Evolutionary conservation across 1,140 invertebrate genomes (phyloP).

Genomic region (Musca domestica): DNA sequence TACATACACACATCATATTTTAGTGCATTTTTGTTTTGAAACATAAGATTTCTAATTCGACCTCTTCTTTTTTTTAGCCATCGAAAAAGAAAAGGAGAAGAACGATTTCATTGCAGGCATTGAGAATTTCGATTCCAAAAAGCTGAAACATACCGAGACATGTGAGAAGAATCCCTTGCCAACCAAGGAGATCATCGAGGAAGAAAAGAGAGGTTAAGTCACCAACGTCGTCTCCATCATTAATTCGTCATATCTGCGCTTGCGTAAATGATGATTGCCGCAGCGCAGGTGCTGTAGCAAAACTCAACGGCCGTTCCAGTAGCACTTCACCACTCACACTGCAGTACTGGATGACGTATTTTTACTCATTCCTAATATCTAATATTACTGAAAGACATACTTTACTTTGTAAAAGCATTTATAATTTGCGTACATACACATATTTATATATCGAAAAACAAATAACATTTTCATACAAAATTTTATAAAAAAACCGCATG

Average conservation of each 20-base stretch:
- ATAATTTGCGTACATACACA: constrained; percentile 26
- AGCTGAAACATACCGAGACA: constrained; percentile 86
- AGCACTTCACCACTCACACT: background rate
- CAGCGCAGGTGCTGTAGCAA: constrained; percentile 5
- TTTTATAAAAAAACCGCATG: background rate
- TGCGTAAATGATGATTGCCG: background rate
- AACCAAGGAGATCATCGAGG: constrained; percentile 76
- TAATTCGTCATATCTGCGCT: background rate
- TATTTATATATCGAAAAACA: constrained; percentile 11
- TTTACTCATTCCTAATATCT: constrained; percentile 29
- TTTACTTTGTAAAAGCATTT: constrained; percentile 25
- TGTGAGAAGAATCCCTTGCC: constrained; percentile 87
- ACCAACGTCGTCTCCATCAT: background rate
- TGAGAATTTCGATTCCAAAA: constrained; percentile 80
- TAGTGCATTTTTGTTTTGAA: background rate
- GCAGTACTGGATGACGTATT: constrained; percentile 15
- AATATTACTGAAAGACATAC: constrained; percentile 26
- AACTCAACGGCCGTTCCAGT: constrained; percentile 9
- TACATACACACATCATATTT: background rate
- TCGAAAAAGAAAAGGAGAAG: constrained; percentile 84
- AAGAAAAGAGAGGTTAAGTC: constrained; percentile 65
- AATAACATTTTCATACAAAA: constrained; percentile 16
- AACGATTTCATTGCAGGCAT: constrained; percentile 83
- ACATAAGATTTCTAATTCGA: background rate
- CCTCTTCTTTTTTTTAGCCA: constrained; percentile 63